Base-by-base conservation (phyloP, 2,888 invertebrate species). In the Nineta flava region DNA sequence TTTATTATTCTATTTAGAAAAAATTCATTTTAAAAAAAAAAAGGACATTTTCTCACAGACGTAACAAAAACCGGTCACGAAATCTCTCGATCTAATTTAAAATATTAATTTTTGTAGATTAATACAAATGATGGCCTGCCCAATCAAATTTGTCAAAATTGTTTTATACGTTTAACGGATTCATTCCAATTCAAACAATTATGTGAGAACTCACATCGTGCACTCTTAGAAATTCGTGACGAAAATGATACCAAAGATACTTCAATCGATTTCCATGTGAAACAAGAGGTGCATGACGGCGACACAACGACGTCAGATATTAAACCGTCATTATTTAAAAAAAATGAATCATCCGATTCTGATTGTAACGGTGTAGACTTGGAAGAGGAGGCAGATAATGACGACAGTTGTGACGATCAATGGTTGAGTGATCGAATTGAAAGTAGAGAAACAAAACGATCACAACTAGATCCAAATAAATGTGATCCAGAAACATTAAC, bases 201-300 rank as follows among this genome's bases (percentile, higher is more conserved):
- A 15, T 51, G 51, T 51, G 51, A 51, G 35, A 51, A 48, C 21
- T 51, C 51, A 38, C 45, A 51, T 48, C 32, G 44, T 9, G 26
- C 40, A n/a, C 38, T 51, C 10, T 16, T 32, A 21, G 13, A 48
- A 41, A 38, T 38, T 15, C n/a, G n/a, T 38, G 15, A 38, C n/a
- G 15, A 38, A 38, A 15, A 9, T n/a, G 15, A 38, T 13, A 13
- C 7, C n/a, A 38, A 38, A 13, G 38, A 38, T 32, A n/a, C n/a
- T n/a, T n/a, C 19, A 19, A 19, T 35, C 35, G 38, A 38, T n/a
- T 13, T 38, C 6, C 9, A 38, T 9, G 15, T 38, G 6, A 38
- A 38, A 38, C 6, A 38, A 9, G 38, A 38, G 12, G 26, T 26
- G 6, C 2, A 6, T 26, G 26, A 26, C n/a, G n/a, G n/a, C n/a